Conservation (phyloP, 1,140 invertebrate species). For the Zaprionus africanus region DNA sequence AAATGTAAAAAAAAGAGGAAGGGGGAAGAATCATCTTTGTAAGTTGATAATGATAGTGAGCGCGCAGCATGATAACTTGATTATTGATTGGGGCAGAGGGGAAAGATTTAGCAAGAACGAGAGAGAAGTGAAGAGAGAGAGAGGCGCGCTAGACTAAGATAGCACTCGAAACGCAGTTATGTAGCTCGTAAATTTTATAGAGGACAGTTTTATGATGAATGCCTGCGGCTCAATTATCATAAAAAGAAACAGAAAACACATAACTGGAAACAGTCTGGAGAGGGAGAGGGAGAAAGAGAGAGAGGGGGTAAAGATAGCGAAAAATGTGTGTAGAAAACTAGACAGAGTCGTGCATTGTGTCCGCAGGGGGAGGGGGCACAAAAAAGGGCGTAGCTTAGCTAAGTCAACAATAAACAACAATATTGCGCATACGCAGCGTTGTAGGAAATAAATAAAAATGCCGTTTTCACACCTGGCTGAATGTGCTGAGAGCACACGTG, state of each 20-base stretch:
- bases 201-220: constrained; percentile 40
- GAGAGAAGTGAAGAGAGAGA: neutral
- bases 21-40: neutral
- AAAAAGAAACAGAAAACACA: constrained; percentile 23
- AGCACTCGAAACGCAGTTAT: constrained; percentile 51
- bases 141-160: neutral
- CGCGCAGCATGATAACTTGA: constrained; percentile 2
- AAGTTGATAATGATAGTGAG: neutral
- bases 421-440: constrained; percentile 62
- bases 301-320: neutral
- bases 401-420: constrained; percentile 26
- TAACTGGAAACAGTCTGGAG: neutral
- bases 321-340: constrained; percentile 14
- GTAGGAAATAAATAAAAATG: constrained; percentile 42
- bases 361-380: constrained; percentile 6
- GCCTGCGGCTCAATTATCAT: constrained; percentile 58
- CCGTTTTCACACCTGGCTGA: constrained; percentile 74
- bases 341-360: neutral
- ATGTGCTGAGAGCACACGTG: constrained; percentile 40
- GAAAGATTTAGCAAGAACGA: neutral
- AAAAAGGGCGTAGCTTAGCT: constrained; percentile 5
- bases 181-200: constrained; percentile 54
- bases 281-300: neutral
- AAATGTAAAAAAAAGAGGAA: constrained; percentile 17
- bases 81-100: neutral